A percentile compares a stretch with the other conserved stretches of the same genome.
Evolutionary conservation across 2,888 invertebrate species (phyloP).

Genomic region (Drosophila histrio): DNA sequence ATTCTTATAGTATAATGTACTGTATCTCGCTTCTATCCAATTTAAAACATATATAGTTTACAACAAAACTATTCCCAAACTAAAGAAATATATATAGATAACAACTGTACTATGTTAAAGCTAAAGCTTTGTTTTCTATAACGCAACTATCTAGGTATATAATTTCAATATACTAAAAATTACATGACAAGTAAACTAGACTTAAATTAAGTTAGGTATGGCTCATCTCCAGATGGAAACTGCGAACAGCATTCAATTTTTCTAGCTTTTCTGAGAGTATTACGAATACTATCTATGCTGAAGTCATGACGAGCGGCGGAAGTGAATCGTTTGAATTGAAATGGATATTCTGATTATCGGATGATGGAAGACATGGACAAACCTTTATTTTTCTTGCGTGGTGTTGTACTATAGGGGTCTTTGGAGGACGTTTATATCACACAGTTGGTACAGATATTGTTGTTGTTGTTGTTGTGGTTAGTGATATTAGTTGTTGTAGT

Average conservation of each 20-base stretch:
- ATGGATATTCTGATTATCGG: constrained; percentile 39
- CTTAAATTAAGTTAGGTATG: neutral
- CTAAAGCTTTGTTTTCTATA: neutral
- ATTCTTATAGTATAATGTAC: neutral
- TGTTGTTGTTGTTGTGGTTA: constrained; percentile 19
- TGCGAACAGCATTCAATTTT: neutral
- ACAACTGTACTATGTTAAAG: neutral
- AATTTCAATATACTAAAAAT: neutral
- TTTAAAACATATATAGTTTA: neutral
- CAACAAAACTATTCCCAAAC: neutral
- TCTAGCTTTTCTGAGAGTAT: neutral
- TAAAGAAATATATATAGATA: neutral
- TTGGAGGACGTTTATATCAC: constrained; percentile 70
- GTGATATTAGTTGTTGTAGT: constrained; percentile 34
- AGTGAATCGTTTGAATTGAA: constrained; percentile 14
- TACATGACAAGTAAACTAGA: neutral
- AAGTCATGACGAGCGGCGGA: constrained; percentile 26
- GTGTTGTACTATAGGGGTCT: constrained; percentile 83
- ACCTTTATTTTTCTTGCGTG: constrained; percentile 81
- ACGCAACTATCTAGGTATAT: neutral
- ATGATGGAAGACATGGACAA: constrained; percentile 66
- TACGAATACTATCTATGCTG: neutral
- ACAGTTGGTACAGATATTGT: constrained; percentile 34
- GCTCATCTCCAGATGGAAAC: constrained; percentile 28
- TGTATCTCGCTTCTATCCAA: too few species aligned